A percentile compares a stretch with the other conserved stretches of the same genome.
These are phyloP conservation scores for Eucidaris tribuloides DNA, from an alignment of 35 echinoderm and acorn worm genomes.

Conservation along the genomic window DNA sequence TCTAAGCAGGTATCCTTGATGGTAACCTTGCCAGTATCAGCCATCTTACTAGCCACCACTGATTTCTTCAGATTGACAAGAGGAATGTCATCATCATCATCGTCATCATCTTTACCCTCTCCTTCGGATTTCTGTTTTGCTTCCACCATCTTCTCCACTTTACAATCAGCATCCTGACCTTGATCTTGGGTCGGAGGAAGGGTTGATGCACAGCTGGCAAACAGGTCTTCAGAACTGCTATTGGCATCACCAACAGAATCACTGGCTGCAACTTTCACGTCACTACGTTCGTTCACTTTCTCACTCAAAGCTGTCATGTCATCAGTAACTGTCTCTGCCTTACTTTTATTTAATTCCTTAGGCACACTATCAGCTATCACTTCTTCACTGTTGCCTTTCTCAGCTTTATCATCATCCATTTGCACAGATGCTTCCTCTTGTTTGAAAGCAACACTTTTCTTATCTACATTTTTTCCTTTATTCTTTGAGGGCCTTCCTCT, in stretches of 20 bases:
- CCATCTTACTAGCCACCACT: background rate
- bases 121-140: background rate
- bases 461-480: background rate
- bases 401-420: background rate
- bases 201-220: background rate
- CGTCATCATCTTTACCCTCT: background rate
- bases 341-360: slow-evolving; percentile 3
- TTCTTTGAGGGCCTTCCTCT: background rate
- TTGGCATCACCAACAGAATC: background rate
- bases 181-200: background rate
- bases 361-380: background rate
- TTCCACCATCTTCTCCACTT: background rate
- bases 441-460: background rate
- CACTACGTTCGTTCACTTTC: too few relatives aligned
- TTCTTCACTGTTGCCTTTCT: background rate
- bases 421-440: background rate
- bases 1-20: background rate
- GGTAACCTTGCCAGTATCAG: background rate
- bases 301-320: too few relatives aligned
- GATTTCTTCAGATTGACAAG: slow-evolving; percentile 2
- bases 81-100: slow-evolving; percentile 6
- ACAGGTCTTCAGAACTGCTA: slow-evolving; percentile 17
- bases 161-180: background rate
- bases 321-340: too few relatives aligned
- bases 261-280: too few relatives aligned